Evolutionary conservation across 2,888 invertebrate genomes (phyloP).

Genomic region (Hypselothyrea guttata): DNA sequence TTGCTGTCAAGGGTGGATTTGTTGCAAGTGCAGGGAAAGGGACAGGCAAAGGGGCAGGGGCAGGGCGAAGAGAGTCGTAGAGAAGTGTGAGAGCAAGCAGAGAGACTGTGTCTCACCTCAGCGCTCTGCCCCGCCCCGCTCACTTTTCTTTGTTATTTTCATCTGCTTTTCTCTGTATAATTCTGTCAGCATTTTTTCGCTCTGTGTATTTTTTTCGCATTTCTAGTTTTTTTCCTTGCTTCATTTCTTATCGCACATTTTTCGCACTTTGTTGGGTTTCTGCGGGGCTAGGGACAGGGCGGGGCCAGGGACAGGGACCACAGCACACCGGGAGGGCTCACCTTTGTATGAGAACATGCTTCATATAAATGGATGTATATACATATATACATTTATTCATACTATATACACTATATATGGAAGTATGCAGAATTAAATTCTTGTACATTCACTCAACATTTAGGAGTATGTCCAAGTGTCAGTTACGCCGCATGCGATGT

Average conservation of each 20-base stretch:
- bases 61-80: too few relatives aligned
- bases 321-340: constrained; percentile 18
- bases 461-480: constrained; percentile 48
- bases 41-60: too few relatives aligned
- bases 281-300: too few relatives aligned
- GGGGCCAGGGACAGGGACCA: constrained; percentile 9
- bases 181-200: constrained; percentile 16
- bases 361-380: neutral
- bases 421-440: constrained; percentile 45
- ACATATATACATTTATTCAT: neutral
- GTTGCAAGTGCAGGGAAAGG: constrained; percentile 56
- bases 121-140: constrained; percentile 1
- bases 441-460: constrained; percentile 37
- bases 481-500: constrained; percentile 44
- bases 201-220: constrained; percentile 22
- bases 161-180: constrained; percentile 24
- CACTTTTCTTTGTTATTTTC: constrained; percentile 57
- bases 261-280: constrained; percentile 56
- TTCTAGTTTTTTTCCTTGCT: constrained; percentile 18
- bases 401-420: neutral
- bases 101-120: neutral
- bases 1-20: constrained; percentile 64
- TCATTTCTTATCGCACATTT: constrained; percentile 48
- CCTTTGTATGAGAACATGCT: constrained; percentile 12
- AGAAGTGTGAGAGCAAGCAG: too few relatives aligned